Evolutionary conservation across 2,888 invertebrate genomes (phyloP), one percentile per base, ranked within the genome.

Genomic region (Nymphalis polychloros): DNA sequence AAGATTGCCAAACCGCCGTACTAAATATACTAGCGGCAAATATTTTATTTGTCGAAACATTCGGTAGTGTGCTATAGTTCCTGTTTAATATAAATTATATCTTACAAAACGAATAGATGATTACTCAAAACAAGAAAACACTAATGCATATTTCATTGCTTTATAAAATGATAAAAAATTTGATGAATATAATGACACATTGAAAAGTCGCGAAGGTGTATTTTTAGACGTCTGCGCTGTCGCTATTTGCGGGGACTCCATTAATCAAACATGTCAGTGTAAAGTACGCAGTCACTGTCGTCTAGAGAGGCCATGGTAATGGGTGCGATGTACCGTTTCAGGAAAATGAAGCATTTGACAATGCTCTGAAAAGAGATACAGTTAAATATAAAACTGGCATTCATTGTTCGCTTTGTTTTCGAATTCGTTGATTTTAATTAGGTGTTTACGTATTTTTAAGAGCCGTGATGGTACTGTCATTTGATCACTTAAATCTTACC

Each of bases 181-280:
- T 66, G 13, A 17, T 55, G 53, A 23, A 60, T 46, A 59, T 57
- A 61, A 67, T 68, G 66, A 67, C 41, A 63, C 49, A 68, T 71
- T 71, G 64, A 63, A 73, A 71, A 69, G 68, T 63, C 63, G 71
- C 69, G 68, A 73, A 72, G 72, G 68, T 67, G 70, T 71, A 69
- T 77, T 73, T 67, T 41, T 63, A 47, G 52, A 63, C 64, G 65
- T 69, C 69, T 72, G 68, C 62, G 55, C 67, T 72, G 75, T 74
- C 78, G 69, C 67, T 61, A 53, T 70, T 70, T 49, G 64, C 67
- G 67, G 57, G 65, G 49, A 63, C 68, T 68, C 73, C 78, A 78
- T 79, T 78, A 75, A 78, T 79, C 78, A 78, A 63, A 72, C 63
- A 67, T 53, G 73, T 72, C 73, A 49, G 64, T 17, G 59, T 69